Percentiles rank a stretch among this genome's conserved stretches.
Evolutionary conservation across 2,113 vertebrate species (phyloP).

Genomic region (Hemiprocne comata): DNA sequence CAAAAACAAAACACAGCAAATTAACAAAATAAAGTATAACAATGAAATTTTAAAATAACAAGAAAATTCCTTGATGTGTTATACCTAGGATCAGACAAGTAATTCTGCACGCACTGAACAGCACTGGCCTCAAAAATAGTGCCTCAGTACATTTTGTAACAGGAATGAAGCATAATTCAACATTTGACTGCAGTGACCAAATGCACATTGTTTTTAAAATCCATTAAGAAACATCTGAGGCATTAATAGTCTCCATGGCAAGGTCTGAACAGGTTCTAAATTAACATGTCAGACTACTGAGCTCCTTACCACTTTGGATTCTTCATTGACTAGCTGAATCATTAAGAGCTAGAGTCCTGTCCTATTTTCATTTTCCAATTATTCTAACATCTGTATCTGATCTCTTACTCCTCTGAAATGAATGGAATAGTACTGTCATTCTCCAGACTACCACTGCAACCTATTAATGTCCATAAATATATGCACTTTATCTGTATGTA

Average conservation of each 20-base stretch:
- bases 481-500: background rate
- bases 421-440: background rate
- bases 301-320: background rate
- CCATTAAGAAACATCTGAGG: constrained; percentile 28
- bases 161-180: background rate
- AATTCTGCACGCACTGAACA: background rate
- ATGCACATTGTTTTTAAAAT: background rate
- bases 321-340: background rate
- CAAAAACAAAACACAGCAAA: background rate
- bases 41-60: background rate
- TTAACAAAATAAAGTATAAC: background rate
- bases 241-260: constrained; percentile 17
- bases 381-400: background rate
- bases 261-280: background rate
- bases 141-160: background rate
- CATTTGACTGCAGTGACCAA: background rate
- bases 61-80: background rate
- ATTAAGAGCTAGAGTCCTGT: background rate
- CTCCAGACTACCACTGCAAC: background rate
- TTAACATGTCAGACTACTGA: background rate
- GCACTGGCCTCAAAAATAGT: background rate
- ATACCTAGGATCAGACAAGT: background rate
- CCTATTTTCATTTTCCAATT: background rate
- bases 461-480: background rate
- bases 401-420: background rate